Percentiles rank a stretch among this genome's conserved stretches.
Conservation (phyloP, 2,113 vertebrate species). For the Argyrosomus japonicus region DNA sequence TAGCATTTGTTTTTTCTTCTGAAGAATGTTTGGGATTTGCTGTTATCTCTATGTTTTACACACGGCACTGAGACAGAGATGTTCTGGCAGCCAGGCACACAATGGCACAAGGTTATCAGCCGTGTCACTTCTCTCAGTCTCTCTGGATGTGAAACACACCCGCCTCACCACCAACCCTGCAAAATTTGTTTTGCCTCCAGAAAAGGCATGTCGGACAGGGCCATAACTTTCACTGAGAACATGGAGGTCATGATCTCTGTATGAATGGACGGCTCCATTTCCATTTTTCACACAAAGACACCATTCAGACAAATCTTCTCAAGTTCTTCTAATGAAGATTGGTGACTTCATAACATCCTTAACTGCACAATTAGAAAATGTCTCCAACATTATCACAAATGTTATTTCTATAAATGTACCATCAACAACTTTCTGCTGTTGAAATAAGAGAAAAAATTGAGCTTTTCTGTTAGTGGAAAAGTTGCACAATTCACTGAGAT, state of each 20-base stretch:
- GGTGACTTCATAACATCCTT: neutral
- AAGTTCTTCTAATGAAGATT: conserved; percentile 6
- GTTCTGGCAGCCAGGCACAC: conserved; percentile 47
- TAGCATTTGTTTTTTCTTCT: conserved; percentile 60
- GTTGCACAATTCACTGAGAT: neutral
- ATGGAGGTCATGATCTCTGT: conserved; percentile 28
- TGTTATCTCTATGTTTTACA: conserved; percentile 68
- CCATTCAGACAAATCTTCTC: conserved; percentile 23
- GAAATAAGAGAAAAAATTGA: too few relatives aligned
- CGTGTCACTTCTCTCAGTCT: conserved; percentile 23
- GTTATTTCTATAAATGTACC: neutral
- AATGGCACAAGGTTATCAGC: conserved; percentile 67
- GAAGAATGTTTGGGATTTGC: conserved; percentile 64
- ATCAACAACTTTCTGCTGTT: too few relatives aligned
- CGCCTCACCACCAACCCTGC: too few relatives aligned
- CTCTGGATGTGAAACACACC: too few relatives aligned
- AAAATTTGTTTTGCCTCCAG: conserved; percentile 44
- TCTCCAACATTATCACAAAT: neutral
- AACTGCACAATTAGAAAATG: neutral
- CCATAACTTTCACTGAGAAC: conserved; percentile 30
- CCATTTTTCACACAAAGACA: conserved; percentile 41
- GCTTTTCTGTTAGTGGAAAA: neutral
- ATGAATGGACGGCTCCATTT: conserved; percentile 2
- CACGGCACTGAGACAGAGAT: conserved; percentile 47
- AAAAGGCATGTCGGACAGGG: conserved; percentile 24